Conservation (phyloP, 2,113 vertebrate species). For the Hystrix cristata region DNA sequence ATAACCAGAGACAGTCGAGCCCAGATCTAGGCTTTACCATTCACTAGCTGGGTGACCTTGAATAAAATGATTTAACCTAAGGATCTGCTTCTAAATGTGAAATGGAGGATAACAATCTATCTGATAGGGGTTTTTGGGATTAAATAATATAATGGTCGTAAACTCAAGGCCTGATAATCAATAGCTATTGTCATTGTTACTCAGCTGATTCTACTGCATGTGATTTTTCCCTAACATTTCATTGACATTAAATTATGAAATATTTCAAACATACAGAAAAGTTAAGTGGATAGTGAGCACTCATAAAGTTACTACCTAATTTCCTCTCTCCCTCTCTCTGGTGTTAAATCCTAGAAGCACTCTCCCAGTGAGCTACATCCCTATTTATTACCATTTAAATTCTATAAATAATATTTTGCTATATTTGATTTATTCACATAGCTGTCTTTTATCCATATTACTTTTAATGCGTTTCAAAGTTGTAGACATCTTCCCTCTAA, state of each 20-base stretch:
- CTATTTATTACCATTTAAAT: background rate
- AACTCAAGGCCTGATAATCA: conserved; percentile 2
- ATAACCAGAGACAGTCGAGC: background rate
- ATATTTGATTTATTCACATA: conserved; percentile 24
- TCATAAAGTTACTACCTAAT: background rate
- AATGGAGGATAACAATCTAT: background rate
- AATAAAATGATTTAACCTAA: conserved; percentile 59
- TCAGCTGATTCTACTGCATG: conserved; percentile 5
- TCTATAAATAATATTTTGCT: conserved; percentile 39
- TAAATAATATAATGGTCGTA: background rate
- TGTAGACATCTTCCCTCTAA: background rate
- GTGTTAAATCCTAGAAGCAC: background rate
- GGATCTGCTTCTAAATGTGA: background rate
- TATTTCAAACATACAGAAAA: conserved; percentile 37
- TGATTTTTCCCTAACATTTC: background rate
- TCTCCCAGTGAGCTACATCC: background rate
- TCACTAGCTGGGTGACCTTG: background rate
- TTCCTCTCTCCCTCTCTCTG: background rate
- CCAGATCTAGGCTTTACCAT: background rate
- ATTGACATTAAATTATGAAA: background rate
- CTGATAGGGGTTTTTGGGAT: background rate
- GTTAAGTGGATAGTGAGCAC: background rate
- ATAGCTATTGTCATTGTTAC: background rate
- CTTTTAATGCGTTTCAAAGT: conserved; percentile 28
- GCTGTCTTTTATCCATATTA: background rate